A percentile compares a stretch with the other conserved stretches of the same genome.
Conservation (phyloP, 2,113 vertebrate species). For the Tauraco erythrolophus region DNA sequence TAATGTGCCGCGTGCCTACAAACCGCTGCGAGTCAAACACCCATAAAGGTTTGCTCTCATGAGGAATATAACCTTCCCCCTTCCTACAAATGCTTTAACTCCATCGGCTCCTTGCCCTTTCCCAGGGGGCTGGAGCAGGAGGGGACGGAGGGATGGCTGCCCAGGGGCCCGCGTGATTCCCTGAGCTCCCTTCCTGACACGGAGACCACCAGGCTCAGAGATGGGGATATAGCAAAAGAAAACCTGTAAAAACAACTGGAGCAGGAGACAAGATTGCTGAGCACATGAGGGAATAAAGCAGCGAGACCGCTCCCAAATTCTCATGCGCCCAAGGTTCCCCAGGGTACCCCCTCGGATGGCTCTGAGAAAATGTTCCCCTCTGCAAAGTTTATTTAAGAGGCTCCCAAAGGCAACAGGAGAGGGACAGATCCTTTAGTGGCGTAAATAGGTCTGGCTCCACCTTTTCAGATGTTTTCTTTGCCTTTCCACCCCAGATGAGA, state of each 20-base stretch:
- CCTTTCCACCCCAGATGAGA: background rate
- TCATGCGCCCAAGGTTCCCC: background rate
- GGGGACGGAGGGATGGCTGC: background rate
- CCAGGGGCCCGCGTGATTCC: accelerated
- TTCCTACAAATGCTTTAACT: background rate
- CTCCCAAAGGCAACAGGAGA: background rate
- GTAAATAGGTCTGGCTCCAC: background rate
- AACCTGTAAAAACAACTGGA: background rate
- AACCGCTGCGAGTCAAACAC: background rate
- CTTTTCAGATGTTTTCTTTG: background rate
- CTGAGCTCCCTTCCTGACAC: accelerated
- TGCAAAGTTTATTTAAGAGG: background rate
- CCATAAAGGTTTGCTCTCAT: background rate
- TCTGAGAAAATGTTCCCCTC: background rate
- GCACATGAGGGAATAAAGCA: background rate
- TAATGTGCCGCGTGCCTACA: background rate
- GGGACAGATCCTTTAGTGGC: background rate
- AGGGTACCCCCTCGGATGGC: background rate
- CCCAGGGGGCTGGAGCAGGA: background rate
- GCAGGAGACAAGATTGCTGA: background rate
- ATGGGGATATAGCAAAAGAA: background rate
- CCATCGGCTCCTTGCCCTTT: background rate
- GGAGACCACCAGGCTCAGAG: background rate
- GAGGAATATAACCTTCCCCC: background rate
- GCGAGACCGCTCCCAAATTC: background rate